Conservation (phyloP, 2,888 invertebrate genomes). For the Ethmia dodecea region DNA sequence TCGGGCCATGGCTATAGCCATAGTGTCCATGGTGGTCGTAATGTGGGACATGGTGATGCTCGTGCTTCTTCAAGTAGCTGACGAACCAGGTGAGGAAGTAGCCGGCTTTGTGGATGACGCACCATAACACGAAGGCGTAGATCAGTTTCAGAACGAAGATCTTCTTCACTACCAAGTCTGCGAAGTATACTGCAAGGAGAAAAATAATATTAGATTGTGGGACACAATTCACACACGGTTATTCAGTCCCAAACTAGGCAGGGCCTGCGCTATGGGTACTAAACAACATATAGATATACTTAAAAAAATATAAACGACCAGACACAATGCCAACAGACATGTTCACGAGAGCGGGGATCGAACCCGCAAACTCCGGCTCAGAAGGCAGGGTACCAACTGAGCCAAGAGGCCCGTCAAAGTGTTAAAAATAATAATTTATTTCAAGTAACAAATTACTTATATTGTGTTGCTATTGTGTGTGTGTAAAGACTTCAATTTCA, state of each 20-base stretch:
- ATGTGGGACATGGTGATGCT: constrained; percentile 36
- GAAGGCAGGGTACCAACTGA: too few relatives aligned
- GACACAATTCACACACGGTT: not conserved
- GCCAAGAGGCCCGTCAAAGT: too few relatives aligned
- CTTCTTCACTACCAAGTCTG: constrained; percentile 61
- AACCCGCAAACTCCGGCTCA: too few relatives aligned
- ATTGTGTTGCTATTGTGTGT: too few relatives aligned
- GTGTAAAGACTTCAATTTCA: too few relatives aligned
- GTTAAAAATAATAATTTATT: too few relatives aligned
- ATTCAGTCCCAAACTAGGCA: too few relatives aligned
- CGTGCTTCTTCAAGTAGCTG: constrained; percentile 57
- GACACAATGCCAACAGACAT: not conserved
- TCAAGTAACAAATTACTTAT: too few relatives aligned
- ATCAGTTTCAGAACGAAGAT: constrained; percentile 60
- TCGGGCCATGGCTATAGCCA: not conserved
- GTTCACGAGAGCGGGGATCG: not conserved
- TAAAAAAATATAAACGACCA: not conserved
- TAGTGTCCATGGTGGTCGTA: constrained; percentile 29
- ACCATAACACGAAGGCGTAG: constrained; percentile 63
- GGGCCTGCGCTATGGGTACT: not conserved
- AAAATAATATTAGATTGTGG: not conserved
- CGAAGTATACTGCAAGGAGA: constrained; percentile 54
- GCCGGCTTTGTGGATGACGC: constrained; percentile 64
- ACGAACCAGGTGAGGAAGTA: constrained; percentile 67
- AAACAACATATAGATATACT: not conserved